phyloP scores from a whole-genome alignment of 1,140 invertebrate species.

The Brachionus plicatilis region DNA sequence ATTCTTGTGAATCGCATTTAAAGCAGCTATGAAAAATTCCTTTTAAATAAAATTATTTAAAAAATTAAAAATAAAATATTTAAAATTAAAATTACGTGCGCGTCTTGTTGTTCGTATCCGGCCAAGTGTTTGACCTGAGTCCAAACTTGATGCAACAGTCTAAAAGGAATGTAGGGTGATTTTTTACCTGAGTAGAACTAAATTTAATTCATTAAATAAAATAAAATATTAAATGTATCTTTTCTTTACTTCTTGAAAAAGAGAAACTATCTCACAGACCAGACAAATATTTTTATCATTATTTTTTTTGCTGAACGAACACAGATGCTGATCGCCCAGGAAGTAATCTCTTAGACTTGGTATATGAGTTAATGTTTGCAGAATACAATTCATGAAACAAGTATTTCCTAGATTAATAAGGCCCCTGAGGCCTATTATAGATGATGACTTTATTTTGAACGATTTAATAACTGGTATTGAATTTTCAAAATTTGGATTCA shows the following conservation, averaged over 20 bases:
- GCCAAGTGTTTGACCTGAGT: slow-evolving; percentile 88
- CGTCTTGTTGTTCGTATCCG: slow-evolving; percentile 94
- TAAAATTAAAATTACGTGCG: slow-evolving; percentile 95
- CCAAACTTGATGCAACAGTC: slow-evolving; percentile 87
- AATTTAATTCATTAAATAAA: not conserved
- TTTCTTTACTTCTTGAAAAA: slow-evolving; percentile 51
- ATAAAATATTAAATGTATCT: slow-evolving; percentile 30
- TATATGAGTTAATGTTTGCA: slow-evolving; percentile 89
- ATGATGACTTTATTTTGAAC: not conserved
- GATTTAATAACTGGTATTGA: not conserved
- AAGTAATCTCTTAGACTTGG: slow-evolving; percentile 90
- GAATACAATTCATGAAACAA: slow-evolving; percentile 97
- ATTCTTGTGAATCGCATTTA: slow-evolving; percentile 21
- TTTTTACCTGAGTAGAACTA: slow-evolving; percentile 86
- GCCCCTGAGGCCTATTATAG: slow-evolving; percentile 67
- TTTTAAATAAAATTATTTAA: not conserved
- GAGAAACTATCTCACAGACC: slow-evolving; percentile 79
- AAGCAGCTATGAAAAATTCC: slow-evolving; percentile 33
- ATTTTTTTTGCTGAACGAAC: not conserved
- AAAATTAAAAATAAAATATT: slow-evolving; percentile 60
- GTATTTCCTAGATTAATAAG: slow-evolving; percentile 94
- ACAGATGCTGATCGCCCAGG: slow-evolving; percentile 75
- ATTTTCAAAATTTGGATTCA: not conserved
- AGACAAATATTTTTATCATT: slow-evolving; percentile 63
- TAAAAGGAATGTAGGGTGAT: slow-evolving; percentile 77